A percentile compares a stretch with the other conserved stretches of the same genome.
These are phyloP conservation scores for Fragum sueziense DNA, from an alignment of 2,888 invertebrate species.

Conservation along the genomic window DNA sequence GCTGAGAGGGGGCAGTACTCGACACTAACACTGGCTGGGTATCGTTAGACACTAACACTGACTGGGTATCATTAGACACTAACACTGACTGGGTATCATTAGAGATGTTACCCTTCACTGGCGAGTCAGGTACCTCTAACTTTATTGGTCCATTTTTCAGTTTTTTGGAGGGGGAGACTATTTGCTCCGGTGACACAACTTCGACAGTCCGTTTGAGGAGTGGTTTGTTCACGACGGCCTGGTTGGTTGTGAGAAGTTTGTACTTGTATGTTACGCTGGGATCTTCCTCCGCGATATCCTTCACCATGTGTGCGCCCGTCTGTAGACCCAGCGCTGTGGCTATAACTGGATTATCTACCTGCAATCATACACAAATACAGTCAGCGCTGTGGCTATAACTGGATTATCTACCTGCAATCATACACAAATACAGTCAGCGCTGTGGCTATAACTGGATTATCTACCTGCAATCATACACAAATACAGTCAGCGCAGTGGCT, in stretches of 20 bases:
- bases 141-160: constrained; percentile 28
- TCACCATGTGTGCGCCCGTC: constrained; percentile 70
- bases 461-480: constrained; percentile 73
- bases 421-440: constrained; percentile 71
- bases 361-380: no score
- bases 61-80: no score
- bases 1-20: neutral
- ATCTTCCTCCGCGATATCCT: constrained; percentile 68
- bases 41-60: neutral
- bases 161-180: constrained; percentile 59
- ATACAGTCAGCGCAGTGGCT: no score
- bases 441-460: constrained; percentile 66
- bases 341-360: constrained; percentile 70
- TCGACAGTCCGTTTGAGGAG: constrained; percentile 65
- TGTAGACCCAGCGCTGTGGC: constrained; percentile 70
- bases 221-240: constrained; percentile 42
- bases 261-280: constrained; percentile 63
- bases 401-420: no score
- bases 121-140: neutral
- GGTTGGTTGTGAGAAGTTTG: constrained; percentile 61
- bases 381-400: no score
- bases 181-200: constrained; percentile 62
- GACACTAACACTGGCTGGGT: neutral
- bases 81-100: neutral
- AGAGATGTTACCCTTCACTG: neutral